Percentiles rank a stretch among this genome's conserved stretches.
These are phyloP conservation scores for Lycia hirtaria DNA, from an alignment of 2,888 invertebrate genomes.

Conservation along the genomic window DNA sequence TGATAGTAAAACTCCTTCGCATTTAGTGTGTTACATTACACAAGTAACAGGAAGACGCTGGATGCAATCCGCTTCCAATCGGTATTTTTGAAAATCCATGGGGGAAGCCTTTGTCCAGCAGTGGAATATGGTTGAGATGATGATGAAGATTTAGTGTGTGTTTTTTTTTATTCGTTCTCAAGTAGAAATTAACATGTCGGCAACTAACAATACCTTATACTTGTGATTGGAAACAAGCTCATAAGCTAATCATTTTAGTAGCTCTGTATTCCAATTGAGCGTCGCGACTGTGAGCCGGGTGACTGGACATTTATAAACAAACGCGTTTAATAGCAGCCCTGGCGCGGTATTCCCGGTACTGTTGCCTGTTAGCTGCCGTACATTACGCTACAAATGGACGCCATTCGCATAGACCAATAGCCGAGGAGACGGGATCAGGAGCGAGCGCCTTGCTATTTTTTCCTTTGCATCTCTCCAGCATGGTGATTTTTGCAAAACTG, in stretches of 20 bases:
- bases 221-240: conserved; percentile 14
- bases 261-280: conserved; percentile 29
- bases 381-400: conserved; percentile 26
- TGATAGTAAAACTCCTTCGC: too few species aligned
- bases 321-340: conserved; percentile 48
- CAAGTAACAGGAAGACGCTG: too few species aligned
- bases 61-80: too few species aligned
- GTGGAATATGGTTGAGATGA: too few species aligned
- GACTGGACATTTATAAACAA: conserved; percentile 52
- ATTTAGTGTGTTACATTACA: too few species aligned
- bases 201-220: conserved; percentile 4
- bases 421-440: conserved; percentile 16
- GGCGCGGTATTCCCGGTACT: conserved; percentile 46
- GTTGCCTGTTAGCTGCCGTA: too few species aligned
- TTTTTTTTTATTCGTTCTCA: too few species aligned
- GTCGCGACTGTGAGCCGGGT: conserved; percentile 36
- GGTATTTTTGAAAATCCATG: too few species aligned
- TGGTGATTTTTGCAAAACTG: neutral
- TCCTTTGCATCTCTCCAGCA: neutral
- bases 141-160: too few species aligned
- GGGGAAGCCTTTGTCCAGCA: too few species aligned
- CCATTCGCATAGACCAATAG: conserved; percentile 30
- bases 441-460: conserved; percentile 5
- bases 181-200: neutral
- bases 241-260: conserved; percentile 36